Conservation (phyloP, 2,797 vertebrate genomes). For the Graptemys geographica region DNA sequence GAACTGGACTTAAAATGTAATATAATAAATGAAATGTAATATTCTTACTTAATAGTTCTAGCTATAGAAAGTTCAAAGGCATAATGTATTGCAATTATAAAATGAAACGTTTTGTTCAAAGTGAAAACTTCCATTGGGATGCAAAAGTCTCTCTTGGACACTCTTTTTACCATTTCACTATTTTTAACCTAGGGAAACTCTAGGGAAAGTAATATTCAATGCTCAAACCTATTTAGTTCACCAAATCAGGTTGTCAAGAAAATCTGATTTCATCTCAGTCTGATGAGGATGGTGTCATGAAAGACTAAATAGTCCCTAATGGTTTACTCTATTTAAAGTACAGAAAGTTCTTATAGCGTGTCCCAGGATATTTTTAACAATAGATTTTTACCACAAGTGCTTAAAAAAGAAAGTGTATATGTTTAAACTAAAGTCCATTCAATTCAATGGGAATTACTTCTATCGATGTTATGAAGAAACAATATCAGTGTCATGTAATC, state of each 20-base stretch:
- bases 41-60: slow-evolving; percentile 48
- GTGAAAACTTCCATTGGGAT: slow-evolving; percentile 2
- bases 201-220: slow-evolving; percentile 12
- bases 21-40: slow-evolving; percentile 60
- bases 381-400: slow-evolving; percentile 35
- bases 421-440: neutral
- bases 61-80: slow-evolving; percentile 57
- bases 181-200: slow-evolving; percentile 37
- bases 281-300: slow-evolving; percentile 47
- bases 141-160: slow-evolving; percentile 33
- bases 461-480: neutral
- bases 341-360: neutral
- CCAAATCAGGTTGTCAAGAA: slow-evolving; percentile 59
- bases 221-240: slow-evolving; percentile 37
- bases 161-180: slow-evolving; percentile 33
- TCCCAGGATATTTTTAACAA: slow-evolving; percentile 6
- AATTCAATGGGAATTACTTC: fast-evolving
- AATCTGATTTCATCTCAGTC: slow-evolving; percentile 47
- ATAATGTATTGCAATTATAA: slow-evolving; percentile 51
- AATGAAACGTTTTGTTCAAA: slow-evolving; percentile 61
- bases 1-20: slow-evolving; percentile 56
- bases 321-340: slow-evolving; percentile 15
- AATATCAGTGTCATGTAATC: neutral
- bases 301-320: slow-evolving; percentile 6
- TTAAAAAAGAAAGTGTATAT: neutral